Conservation (phyloP, 2,113 vertebrate species). For the Micronisus gabar region DNA sequence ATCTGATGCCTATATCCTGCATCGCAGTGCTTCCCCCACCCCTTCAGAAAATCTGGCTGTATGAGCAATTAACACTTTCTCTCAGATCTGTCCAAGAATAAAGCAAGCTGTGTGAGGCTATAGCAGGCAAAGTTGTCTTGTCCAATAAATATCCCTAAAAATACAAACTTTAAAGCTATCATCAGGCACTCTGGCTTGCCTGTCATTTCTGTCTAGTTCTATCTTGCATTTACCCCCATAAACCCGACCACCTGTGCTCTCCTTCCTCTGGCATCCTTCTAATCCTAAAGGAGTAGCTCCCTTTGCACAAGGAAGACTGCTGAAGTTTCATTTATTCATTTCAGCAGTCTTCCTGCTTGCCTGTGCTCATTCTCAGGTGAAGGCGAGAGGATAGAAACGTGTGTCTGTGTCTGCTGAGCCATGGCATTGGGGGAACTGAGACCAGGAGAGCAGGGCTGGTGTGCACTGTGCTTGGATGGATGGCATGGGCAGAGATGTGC, state of each 20-base stretch:
- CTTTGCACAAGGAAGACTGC: background rate
- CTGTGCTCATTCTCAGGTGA: background rate
- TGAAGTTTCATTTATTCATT: background rate
- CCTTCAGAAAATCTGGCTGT: background rate
- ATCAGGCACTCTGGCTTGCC: background rate
- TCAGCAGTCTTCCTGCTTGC: background rate
- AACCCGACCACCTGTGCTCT: background rate
- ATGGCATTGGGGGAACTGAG: accelerated
- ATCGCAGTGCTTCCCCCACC: background rate
- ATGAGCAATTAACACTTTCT: background rate
- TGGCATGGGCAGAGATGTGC: background rate
- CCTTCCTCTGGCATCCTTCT: background rate
- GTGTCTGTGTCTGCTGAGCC: accelerated
- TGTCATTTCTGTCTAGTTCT: background rate
- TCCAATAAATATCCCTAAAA: background rate
- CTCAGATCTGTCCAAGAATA: background rate
- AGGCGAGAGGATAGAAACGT: background rate
- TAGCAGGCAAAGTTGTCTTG: background rate
- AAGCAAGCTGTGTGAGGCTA: background rate
- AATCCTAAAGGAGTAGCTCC: background rate
- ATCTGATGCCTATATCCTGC: background rate
- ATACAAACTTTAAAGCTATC: background rate
- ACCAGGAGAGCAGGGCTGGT: background rate
- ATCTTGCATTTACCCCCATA: background rate
- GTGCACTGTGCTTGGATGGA: accelerated